Evolutionary conservation across 2,888 invertebrate genomes (phyloP), one percentile per base, ranked within the genome.

Genomic region (Catocala nupta): DNA sequence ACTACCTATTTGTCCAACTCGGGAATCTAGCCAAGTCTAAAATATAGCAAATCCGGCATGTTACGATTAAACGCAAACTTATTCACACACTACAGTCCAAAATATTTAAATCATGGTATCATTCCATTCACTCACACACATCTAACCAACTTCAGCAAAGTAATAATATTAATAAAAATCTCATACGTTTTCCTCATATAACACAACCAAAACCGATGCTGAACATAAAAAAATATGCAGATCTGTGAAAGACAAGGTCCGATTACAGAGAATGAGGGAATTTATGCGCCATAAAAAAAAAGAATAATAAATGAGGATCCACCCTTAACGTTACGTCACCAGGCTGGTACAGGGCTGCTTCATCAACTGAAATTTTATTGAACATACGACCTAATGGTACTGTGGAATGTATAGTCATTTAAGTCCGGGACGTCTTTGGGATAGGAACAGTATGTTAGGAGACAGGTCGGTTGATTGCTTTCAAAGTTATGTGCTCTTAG

Each of bases 281-380:
- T 83, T 78, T 82, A 82, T 83, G 82, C 77, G 73, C 80, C 80
- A 74, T 82, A 81, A 82, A 82, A 82, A n/a, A 25, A 81, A 77
- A 73, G 79, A 81, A 81, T 81, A 82, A 80, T 78, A 83, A 83
- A 81, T 81, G 78, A 73, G 75, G 70, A 16, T 50, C 73, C 68
- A 61, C 75, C 75, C 77, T 71, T 73, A 68, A 61, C 54, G 75
- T 77, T 73, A 70, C 70, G 68, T 71, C 70, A 74, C 54, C 6
- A 55, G 43, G 45, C 63, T 45, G n/a, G 47, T 47, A 25, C 59
- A 61, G 73, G 73, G 63, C 9, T 63, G 65, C 48, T 53, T 63
- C 64, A 49, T 60, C 58, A 54, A 67, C 33, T 48, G 50, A 53
- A 55, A 33, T 60, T 70, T 65, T 68, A 64, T 65, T 51, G 63